A percentile compares a stretch with the other conserved stretches of the same genome.
Conservation (phyloP, 2,888 invertebrate genomes). For the Euzetes globulus region DNA sequence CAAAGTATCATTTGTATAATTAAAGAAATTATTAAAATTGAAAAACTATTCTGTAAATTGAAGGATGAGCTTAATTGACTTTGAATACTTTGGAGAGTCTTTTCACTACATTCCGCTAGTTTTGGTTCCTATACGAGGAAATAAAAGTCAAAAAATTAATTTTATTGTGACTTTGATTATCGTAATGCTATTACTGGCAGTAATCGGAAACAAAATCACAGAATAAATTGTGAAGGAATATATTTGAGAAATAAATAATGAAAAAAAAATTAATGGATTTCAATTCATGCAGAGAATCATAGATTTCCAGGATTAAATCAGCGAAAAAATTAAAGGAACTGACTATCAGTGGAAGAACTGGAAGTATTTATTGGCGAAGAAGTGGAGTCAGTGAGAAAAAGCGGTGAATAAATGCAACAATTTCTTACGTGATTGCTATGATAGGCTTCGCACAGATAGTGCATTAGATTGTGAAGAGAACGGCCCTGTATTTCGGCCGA, state of each 20-base stretch:
- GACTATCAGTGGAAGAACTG: too few relatives aligned
- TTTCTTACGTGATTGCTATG: slow-evolving; percentile 26
- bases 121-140: slow-evolving; percentile 7
- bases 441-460: slow-evolving; percentile 29
- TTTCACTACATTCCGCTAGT: slow-evolving; percentile 15
- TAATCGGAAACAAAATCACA: too few relatives aligned
- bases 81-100: slow-evolving; percentile 2
- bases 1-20: background rate
- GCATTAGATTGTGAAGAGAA: slow-evolving; percentile 18
- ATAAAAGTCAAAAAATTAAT: background rate
- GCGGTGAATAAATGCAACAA: background rate
- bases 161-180: too few relatives aligned
- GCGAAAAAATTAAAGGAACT: too few relatives aligned
- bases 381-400: background rate
- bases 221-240: too few relatives aligned
- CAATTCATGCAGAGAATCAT: too few relatives aligned
- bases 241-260: too few relatives aligned
- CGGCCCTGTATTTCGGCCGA: slow-evolving; percentile 23
- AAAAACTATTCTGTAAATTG: background rate
- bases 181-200: too few relatives aligned
- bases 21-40: background rate
- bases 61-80: slow-evolving; percentile 22
- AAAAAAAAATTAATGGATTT: too few relatives aligned
- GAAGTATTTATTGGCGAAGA: too few relatives aligned
- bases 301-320: too few relatives aligned